These are phyloP conservation scores for Cheilosia pagana DNA, from an alignment of 2,888 invertebrate genomes.

Conservation along the genomic window DNA sequence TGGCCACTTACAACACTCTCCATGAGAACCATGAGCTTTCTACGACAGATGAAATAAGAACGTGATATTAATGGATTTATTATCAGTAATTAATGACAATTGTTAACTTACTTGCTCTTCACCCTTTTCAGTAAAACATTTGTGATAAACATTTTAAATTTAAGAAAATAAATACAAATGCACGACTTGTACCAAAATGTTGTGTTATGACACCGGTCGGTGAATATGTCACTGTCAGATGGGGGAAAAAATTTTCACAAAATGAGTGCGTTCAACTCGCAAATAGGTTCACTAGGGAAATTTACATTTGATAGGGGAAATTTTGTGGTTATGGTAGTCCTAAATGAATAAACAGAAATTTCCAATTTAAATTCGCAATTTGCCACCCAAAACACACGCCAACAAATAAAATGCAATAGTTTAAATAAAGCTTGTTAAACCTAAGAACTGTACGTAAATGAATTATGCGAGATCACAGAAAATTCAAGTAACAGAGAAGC, in stretches of 20 bases:
- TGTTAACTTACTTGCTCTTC: conserved; percentile 90
- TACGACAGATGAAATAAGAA: conserved; percentile 79
- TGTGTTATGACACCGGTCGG: conserved; percentile 9
- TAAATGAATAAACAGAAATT: too few species aligned
- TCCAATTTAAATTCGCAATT: too few species aligned
- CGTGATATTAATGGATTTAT: neutral
- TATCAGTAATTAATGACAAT: neutral
- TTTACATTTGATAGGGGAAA: too few species aligned
- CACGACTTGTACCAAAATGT: neutral
- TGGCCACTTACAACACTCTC: conserved; percentile 93
- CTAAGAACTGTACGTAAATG: too few species aligned
- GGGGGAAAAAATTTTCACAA: neutral
- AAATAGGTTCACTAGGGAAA: too few species aligned
- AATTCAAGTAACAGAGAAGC: too few species aligned
- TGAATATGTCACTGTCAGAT: conserved; percentile 11
- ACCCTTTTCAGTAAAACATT: conserved; percentile 88
- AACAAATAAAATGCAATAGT: too few species aligned
- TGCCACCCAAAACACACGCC: too few species aligned
- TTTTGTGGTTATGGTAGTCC: too few species aligned
- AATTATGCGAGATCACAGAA: too few species aligned
- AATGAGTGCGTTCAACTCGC: too few species aligned
- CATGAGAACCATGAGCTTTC: conserved; percentile 90
- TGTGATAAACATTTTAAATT: conserved; percentile 85
- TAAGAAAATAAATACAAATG: neutral
- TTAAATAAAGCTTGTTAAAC: too few species aligned